These are phyloP conservation scores for Theristicus caerulescens DNA, from an alignment of 2,113 vertebrate genomes.

Conservation along the genomic window DNA sequence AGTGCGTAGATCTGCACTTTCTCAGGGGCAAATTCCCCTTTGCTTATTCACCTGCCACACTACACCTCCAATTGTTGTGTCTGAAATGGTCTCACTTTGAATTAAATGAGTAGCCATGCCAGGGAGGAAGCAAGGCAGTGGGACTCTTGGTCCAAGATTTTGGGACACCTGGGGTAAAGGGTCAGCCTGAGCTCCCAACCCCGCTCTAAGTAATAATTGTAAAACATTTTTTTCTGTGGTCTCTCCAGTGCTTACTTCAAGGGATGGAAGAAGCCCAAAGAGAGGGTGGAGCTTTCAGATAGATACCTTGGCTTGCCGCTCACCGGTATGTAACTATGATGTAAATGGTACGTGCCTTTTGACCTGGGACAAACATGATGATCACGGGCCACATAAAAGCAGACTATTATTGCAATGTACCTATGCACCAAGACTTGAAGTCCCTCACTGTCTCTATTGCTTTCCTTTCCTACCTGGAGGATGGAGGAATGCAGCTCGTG, in stretches of 20 bases:
- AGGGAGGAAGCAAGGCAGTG: not conserved
- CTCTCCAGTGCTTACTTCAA: not conserved
- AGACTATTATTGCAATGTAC: not conserved
- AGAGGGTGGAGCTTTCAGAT: not conserved
- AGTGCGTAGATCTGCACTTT: not conserved
- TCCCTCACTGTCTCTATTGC: not conserved
- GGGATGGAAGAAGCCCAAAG: not conserved
- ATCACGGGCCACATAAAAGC: not conserved
- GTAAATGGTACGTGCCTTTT: not conserved
- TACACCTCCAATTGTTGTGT: not conserved
- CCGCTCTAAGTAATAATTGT: not conserved
- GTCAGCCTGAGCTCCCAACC: not conserved
- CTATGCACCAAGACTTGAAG: not conserved
- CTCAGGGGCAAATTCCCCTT: not conserved
- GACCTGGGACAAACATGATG: not conserved
- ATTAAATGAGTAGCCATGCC: not conserved
- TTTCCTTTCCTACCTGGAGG: not conserved
- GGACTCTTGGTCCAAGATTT: not conserved
- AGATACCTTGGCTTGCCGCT: not conserved
- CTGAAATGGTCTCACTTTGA: not conserved
- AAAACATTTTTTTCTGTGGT: not conserved
- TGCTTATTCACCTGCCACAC: not conserved
- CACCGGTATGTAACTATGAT: rapidly evolving
- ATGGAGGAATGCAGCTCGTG: not conserved
- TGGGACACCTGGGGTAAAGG: not conserved